Evolutionary conservation across 2,888 invertebrate genomes (phyloP), one percentile per base, ranked within the genome.

Genomic region (Xanthorhoe spadicearia): DNA sequence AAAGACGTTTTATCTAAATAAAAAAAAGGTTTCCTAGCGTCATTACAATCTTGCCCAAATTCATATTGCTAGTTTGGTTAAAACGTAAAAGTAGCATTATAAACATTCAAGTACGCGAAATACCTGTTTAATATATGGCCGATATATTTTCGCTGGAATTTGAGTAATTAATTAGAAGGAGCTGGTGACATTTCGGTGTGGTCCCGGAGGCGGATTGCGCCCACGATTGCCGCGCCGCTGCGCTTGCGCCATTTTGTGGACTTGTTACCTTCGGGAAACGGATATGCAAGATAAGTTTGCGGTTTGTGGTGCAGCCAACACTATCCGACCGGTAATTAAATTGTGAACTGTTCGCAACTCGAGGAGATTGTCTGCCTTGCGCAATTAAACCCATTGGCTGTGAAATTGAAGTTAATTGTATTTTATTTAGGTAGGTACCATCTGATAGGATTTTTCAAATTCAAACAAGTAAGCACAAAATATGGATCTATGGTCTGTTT

Each of bases 191-290:
- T 64, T 67, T 58, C 62, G 5, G 66, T 69, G 49, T 61, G 50
- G 63, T 55, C 64, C 66, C 64, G 59, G 59, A 65, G 64, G 68
- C 59, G 65, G 60, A 64, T 58, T 67, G 63, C 56, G 38, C 66
- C 62, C 38, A 65, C 56, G 61, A 62, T 23, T 63, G 66, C 68
- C n/a, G n/a, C 56, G 46, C 35, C 51, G 59, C 63, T 51, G 62
- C 13, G 50, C 49, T 58, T 59, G 59, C 59, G 58, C 62, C 32
- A 62, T 51, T 43, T 35, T 53, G 38, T 49, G 13, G 46, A 59
- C 67, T 64, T 52, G 65, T 68, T 65, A 68, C 80, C 81, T 83
- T 83, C 80, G 80, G 85, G 84, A 87, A 87, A 84, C 86, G 87
- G 89, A 89, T 86, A 81, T 81, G 75, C 77, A 73, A 65, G 63